Evolutionary conservation across 2,888 invertebrate species (phyloP).

Genomic region (Conchocele bisecta): DNA sequence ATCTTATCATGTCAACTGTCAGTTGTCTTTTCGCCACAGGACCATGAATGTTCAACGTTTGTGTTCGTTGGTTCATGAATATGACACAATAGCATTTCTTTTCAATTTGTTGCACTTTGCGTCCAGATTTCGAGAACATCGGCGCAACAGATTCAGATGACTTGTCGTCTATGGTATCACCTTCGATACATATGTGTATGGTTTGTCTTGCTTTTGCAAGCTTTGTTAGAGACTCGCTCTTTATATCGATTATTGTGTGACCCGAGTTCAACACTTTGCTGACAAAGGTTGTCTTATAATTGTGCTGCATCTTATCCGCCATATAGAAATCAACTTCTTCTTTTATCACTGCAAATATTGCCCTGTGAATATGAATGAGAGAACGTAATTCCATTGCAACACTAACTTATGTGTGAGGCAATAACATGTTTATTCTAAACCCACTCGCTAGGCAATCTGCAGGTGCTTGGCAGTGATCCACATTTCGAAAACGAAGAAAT

Average conservation of each 20-base stretch:
- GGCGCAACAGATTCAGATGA: constrained; percentile 15
- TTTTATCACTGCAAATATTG: constrained; percentile 45
- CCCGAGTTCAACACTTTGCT: constrained; percentile 44
- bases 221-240: constrained; percentile 44
- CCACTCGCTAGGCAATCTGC: constrained; percentile 9
- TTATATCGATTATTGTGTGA: constrained; percentile 53
- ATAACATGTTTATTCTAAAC: not conserved
- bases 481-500: constrained; percentile 57
- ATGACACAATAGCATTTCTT: constrained; percentile 49
- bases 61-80: constrained; percentile 49
- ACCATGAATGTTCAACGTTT: constrained; percentile 60
- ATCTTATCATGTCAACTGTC: constrained; percentile 15
- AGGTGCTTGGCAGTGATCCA: constrained; percentile 56
- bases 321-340: constrained; percentile 42
- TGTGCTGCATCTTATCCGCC: not conserved
- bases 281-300: constrained; percentile 10
- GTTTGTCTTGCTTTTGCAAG: constrained; percentile 46
- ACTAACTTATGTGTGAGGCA: too few relatives aligned
- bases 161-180: constrained; percentile 52
- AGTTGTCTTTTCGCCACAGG: constrained; percentile 6
- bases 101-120: constrained; percentile 44
- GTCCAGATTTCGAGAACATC: constrained; percentile 55
- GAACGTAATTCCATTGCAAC: constrained; percentile 44
- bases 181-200: constrained; percentile 52
- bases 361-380: constrained; percentile 38